Conservation (phyloP, 2,888 invertebrate genomes). For the Candidula unifasciata region DNA sequence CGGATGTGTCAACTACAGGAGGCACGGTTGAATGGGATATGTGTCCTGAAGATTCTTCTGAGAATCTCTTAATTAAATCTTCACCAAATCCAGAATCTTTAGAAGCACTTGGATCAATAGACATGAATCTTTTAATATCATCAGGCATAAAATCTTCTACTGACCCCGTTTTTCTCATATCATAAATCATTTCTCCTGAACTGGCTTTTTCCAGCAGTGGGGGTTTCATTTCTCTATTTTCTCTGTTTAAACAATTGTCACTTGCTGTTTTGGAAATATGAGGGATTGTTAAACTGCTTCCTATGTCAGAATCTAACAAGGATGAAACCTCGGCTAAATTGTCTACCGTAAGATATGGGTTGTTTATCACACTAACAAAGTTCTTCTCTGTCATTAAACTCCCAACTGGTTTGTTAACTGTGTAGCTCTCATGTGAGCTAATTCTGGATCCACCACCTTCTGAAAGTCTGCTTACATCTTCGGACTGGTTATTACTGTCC, state of each 20-base stretch:
- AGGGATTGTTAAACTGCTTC: neutral
- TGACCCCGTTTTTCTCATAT: conserved; percentile 50
- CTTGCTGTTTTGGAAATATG: conserved; percentile 47
- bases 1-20: neutral
- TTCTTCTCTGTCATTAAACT: neutral
- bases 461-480: neutral
- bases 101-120: conserved; percentile 50
- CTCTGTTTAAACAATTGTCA: conserved; percentile 37
- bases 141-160: conserved; percentile 57
- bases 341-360: conserved; percentile 47
- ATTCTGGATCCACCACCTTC: neutral
- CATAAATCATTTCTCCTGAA: conserved; percentile 43
- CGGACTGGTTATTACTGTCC: neutral
- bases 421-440: neutral
- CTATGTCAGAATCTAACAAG: conserved; percentile 28
- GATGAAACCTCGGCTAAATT: conserved; percentile 43
- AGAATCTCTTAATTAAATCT: conserved; percentile 44
- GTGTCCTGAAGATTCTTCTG: conserved; percentile 9
- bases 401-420: neutral
- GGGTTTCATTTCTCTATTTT: conserved; percentile 10
- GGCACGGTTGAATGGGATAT: neutral
- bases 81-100: conserved; percentile 51
- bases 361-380: conserved; percentile 36
- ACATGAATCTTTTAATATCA: conserved; percentile 57
- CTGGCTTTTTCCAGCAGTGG: neutral